Evolutionary conservation across 2,113 vertebrate species (phyloP).

Genomic region (Suncus etruscus): DNA sequence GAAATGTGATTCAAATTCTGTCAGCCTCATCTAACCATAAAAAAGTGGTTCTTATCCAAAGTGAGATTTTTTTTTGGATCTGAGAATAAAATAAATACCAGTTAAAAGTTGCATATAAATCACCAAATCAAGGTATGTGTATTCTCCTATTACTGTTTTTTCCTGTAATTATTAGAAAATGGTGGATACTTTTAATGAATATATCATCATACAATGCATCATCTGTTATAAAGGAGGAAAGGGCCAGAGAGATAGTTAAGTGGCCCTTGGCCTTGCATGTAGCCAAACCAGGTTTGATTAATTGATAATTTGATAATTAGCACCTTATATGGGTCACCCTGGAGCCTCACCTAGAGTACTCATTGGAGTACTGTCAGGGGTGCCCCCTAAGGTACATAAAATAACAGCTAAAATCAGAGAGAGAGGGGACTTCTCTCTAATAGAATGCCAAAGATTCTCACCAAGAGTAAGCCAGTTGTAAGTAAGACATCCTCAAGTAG

Average conservation of each 20-base stretch:
- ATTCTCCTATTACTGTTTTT: background rate
- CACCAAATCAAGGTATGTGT: background rate
- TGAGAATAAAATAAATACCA: slow-evolving; percentile 3
- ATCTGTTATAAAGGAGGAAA: background rate
- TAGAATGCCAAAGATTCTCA: background rate
- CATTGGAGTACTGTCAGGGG: no score
- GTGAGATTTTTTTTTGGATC: background rate
- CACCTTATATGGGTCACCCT: no score
- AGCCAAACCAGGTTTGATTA: no score
- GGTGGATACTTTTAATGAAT: background rate
- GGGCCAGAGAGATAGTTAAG: no score
- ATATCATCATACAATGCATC: background rate
- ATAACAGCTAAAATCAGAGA: background rate
- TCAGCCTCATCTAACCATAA: background rate
- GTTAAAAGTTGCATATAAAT: background rate
- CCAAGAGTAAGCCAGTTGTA: no score
- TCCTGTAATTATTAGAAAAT: background rate
- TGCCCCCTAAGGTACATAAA: no score
- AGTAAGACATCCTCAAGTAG: background rate
- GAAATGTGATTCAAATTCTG: slow-evolving; percentile 41
- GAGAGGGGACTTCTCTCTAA: background rate
- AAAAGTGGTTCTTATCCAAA: background rate
- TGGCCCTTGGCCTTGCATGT: no score
- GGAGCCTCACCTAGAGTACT: no score
- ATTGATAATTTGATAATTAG: no score